These are phyloP conservation scores for Periplaneta americana DNA, from an alignment of 1,140 invertebrate genomes.

Conservation along the genomic window DNA sequence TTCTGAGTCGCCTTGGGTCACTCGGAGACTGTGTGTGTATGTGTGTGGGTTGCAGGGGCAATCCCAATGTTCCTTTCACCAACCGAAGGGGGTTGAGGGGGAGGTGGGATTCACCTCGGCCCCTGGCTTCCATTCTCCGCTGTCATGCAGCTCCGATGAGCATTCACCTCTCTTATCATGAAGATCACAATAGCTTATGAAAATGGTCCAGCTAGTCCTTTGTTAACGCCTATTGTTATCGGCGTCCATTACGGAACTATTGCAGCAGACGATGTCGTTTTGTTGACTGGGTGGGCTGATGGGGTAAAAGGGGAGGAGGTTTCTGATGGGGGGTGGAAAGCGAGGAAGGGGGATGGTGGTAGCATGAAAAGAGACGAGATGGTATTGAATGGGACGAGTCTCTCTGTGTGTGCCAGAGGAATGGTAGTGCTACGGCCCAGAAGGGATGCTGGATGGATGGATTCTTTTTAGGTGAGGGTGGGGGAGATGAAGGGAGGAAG, in stretches of 20 bases:
- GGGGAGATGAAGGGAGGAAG: not conserved
- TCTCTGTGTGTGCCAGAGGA: slow-evolving; percentile 8
- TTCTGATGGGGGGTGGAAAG: not conserved
- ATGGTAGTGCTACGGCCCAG: slow-evolving; percentile 9
- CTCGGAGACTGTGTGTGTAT: not conserved
- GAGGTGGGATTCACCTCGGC: not conserved
- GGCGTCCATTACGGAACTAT: slow-evolving; percentile 24
- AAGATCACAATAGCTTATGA: slow-evolving; percentile 26
- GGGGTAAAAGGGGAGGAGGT: not conserved
- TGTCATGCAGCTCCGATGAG: slow-evolving; percentile 17
- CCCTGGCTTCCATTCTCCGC: not conserved
- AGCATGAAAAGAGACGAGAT: slow-evolving; percentile 4
- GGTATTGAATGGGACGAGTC: slow-evolving; percentile 7
- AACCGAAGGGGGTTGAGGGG: not conserved
- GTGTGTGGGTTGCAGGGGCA: not conserved
- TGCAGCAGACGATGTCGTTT: slow-evolving; percentile 23
- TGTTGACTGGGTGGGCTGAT: slow-evolving; percentile 18
- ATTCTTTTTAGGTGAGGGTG: not conserved
- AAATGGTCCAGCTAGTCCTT: slow-evolving; percentile 26
- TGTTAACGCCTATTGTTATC: slow-evolving; percentile 25
- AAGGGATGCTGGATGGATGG: slow-evolving; percentile 13
- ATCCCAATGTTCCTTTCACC: not conserved
- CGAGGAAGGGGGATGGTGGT: not conserved
- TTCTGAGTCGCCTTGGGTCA: not conserved
- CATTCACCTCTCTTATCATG: slow-evolving; percentile 16